Base-by-base conservation (phyloP, 2,113 vertebrate species). In the Corythornis cristatus region DNA sequence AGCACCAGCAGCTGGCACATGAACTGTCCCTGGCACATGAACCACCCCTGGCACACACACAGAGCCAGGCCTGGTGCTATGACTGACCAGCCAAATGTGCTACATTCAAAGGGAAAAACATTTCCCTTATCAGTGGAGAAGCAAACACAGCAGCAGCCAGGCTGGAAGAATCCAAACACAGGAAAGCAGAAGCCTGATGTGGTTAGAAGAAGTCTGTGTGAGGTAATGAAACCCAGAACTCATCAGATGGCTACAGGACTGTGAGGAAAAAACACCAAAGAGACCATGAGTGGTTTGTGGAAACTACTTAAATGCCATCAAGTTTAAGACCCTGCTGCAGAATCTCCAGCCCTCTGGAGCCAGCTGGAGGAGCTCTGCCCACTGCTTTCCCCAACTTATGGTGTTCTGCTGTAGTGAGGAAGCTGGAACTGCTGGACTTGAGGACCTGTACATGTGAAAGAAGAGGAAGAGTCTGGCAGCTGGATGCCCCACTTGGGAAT, bases 231-330 rank as follows among this genome's bases (percentile, higher is more conserved):
- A 1, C 35, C 15, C 84, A 77, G 62, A 85, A 85, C 50, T 29
- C 72, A 66, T 10, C 66, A 66, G 43, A 79, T 18, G 58, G 62
- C 67, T 82, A 68, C 19, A 65, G 37, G 12, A 92, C 26, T 16
- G 0, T 1, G 14, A 78, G 50, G 15, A 50, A 58, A 76, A 76
- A 83, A 46, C 58, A 70, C 0, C 25, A 15, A 67, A 58, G 54
- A 76, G 28, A 25, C 12, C 57, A 28, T 3, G 23, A 86, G 14
- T 1, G 4, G 13, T 45, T 51, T 2, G 3, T 12, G 9, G 5
- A 42, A 80, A 6, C 54, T 51, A 54, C 6, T 74, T 37, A 3
- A 0, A n/a, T 5, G 46, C 28, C 0, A 1, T 15, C 58, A 88
- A 46, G 79, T 70, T 54, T 12, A 37, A 65, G 35, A n/a, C 14